phyloP scores from a whole-genome alignment of 2,113 vertebrate genomes.

The Rissa tridactyla region DNA sequence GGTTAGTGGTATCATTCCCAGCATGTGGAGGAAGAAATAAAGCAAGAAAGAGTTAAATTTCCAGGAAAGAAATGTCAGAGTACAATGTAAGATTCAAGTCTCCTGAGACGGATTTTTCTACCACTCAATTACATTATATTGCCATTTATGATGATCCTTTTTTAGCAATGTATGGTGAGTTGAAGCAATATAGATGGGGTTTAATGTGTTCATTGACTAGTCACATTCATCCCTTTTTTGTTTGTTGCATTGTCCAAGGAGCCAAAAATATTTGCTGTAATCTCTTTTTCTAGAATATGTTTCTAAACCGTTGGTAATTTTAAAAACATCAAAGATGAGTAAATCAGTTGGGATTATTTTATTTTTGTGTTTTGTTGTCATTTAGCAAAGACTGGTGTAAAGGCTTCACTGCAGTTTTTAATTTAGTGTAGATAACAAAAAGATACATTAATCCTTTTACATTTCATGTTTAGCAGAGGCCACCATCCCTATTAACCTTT shows the following conservation, averaged over 20 bases:
- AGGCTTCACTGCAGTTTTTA: background rate
- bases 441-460: background rate
- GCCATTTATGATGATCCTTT: background rate
- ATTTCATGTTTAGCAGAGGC: background rate
- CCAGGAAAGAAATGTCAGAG: background rate
- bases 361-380: background rate
- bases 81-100: background rate
- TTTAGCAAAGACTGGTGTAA: background rate
- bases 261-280: background rate
- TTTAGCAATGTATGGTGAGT: background rate
- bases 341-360: background rate
- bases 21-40: background rate
- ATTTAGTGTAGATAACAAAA: background rate
- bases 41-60: background rate
- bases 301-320: background rate
- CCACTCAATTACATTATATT: background rate
- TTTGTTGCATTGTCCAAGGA: background rate
- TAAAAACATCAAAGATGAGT: background rate
- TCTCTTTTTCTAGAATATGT: background rate
- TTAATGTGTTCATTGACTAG: background rate
- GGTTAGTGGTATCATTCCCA: background rate
- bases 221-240: background rate
- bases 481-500: background rate
- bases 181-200: background rate
- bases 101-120: background rate